Evolutionary conservation across 2,888 invertebrate species (phyloP), one percentile per base, ranked within the genome.

Genomic region (Ophraella communa): DNA sequence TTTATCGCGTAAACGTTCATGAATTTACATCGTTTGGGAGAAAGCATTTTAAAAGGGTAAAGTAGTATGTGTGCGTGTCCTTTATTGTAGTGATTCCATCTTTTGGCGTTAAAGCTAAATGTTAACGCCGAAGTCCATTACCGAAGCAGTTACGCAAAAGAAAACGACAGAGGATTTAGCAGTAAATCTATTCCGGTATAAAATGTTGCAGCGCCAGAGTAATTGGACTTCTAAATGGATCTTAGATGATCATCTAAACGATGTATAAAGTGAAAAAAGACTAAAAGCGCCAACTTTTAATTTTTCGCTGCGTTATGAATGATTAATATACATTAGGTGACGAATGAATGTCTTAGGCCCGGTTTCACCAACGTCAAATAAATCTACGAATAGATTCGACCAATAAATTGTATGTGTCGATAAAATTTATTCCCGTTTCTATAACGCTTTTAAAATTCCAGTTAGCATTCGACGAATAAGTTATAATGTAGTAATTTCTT

Each of bases 161-260:
- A 75, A 78, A 77, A 79, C 74, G 78, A 78, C 78, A 74, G 76
- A 78, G 77, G 77, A 77, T 76, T 74, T 76, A 74, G 76, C 73
- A 76, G 77, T 79, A 78, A 79, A 78, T 79, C 77, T 76, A 76
- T 76, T 75, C 68, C 20, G 21, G 30, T 42, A 30, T 52, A 5
- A 30, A 53, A 39, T 39, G 17, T 51, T 51, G 44, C 44, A 24
- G 18, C 24, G 17, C 42, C 49, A 59, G 42, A 23, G 59, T 35
- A 51, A 59, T 59, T 51, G 51, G 44, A 51, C 59, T 51, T 51
- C 27, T 24, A 17, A 27, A 51, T 27, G 17, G 49, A 51, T 51
- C 17, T 23, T n/a, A 58, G 49, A 49, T 49, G 58, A 58, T 44
- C 20, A 18, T 10, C 39, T 39, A 17, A 17, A 39, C 14, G 39